phyloP scores from a whole-genome alignment of 1,140 invertebrate genomes.

The Conus betulinus region DNA sequence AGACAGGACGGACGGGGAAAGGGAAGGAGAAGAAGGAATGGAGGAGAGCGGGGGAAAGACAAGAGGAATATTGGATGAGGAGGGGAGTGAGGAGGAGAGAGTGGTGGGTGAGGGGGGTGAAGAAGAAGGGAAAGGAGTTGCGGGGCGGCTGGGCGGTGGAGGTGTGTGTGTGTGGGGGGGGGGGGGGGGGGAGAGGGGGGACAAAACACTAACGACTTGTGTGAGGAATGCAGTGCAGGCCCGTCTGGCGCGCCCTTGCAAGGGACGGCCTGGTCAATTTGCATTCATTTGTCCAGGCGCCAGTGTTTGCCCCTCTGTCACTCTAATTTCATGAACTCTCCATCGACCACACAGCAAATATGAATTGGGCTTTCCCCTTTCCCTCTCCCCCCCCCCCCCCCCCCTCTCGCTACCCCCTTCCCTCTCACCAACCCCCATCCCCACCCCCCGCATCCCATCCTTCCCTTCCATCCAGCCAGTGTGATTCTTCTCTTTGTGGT shows the following conservation, averaged over 20 bases:
- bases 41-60: background rate
- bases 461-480: too few species aligned
- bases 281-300: conserved; percentile 28
- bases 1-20: background rate
- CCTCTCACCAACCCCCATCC: background rate
- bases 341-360: conserved; percentile 25
- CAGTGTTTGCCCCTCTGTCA: conserved; percentile 13
- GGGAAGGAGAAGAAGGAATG: background rate
- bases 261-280: conserved; percentile 9
- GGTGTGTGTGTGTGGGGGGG: background rate
- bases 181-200: background rate
- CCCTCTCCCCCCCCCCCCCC: background rate
- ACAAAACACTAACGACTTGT: background rate
- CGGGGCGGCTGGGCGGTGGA: too few species aligned
- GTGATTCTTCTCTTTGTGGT: too few species aligned
- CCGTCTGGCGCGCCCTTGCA: background rate
- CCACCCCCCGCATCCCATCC: too few species aligned
- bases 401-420: background rate
- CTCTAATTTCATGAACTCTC: conserved; percentile 29
- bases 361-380: background rate
- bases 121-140: too few species aligned
- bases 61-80: background rate
- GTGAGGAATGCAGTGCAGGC: background rate
- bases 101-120: background rate
- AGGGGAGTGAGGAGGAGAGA: background rate